Percentiles rank a stretch among this genome's conserved stretches.
Evolutionary conservation across 2,113 vertebrate species (phyloP).

Genomic region (Psittacula cyanocephala): DNA sequence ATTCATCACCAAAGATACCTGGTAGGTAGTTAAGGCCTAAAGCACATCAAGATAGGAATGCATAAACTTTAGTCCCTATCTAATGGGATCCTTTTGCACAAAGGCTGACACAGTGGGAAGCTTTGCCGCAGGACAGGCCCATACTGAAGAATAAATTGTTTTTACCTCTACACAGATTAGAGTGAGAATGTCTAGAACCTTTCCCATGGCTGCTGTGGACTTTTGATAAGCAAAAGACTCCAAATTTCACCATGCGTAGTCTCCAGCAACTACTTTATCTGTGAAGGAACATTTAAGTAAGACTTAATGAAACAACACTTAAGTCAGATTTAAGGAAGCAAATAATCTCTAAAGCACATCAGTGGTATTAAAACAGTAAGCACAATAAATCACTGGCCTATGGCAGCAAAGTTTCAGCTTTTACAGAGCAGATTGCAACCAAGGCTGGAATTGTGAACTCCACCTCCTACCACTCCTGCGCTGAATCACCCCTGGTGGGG

Average conservation of each 20-base stretch:
- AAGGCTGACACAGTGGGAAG: background rate
- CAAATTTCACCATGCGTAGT: background rate
- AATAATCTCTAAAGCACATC: background rate
- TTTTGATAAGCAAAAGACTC: slow-evolving; percentile 32
- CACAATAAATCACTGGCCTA: background rate
- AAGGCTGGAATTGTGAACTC: background rate
- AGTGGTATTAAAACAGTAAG: slow-evolving; percentile 5
- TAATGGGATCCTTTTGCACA: background rate
- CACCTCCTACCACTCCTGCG: slow-evolving; percentile 37
- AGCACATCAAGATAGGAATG: slow-evolving; percentile 6
- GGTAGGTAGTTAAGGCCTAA: background rate
- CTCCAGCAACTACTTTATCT: slow-evolving; percentile 32
- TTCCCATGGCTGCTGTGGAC: background rate
- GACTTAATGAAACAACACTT: slow-evolving; percentile 4
- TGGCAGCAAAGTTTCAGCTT: background rate
- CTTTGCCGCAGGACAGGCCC: background rate
- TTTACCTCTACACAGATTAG: background rate
- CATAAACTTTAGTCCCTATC: background rate
- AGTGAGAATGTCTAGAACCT: background rate
- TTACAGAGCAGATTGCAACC: background rate
- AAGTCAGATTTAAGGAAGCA: background rate
- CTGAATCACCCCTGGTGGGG: background rate
- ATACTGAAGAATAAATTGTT: background rate
- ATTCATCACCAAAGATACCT: background rate
- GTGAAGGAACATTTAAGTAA: background rate